Evolutionary conservation across 2,113 vertebrate genomes (phyloP).

Genomic region (Spheniscus mendiculus): DNA sequence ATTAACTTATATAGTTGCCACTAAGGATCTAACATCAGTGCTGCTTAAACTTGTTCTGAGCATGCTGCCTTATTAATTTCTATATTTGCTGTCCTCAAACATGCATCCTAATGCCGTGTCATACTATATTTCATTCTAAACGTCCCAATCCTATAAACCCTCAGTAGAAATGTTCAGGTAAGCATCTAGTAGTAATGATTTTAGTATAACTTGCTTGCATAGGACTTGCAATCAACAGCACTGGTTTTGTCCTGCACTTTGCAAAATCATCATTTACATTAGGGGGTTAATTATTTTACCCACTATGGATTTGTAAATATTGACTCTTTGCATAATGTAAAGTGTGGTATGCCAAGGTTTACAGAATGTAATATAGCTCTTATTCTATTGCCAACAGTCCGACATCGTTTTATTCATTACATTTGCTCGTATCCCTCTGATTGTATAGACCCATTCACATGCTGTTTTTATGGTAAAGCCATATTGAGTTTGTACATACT

Average conservation of each 20-base stretch:
- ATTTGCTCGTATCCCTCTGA: slow-evolving; percentile 79
- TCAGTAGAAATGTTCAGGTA: slow-evolving; percentile 65
- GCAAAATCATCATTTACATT: slow-evolving; percentile 72
- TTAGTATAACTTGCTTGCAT: slow-evolving; percentile 70
- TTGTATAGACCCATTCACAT: slow-evolving; percentile 81
- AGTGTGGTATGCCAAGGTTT: slow-evolving; percentile 93
- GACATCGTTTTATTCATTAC: slow-evolving; percentile 75
- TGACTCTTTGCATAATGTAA: slow-evolving; percentile 86
- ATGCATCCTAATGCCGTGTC: slow-evolving; percentile 46
- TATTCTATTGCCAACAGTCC: slow-evolving; percentile 84
- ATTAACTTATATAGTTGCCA: slow-evolving; percentile 69
- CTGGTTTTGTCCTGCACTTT: slow-evolving; percentile 81
- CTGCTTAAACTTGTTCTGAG: slow-evolving; percentile 77
- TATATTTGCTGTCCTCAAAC: slow-evolving; percentile 63
- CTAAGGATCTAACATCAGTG: slow-evolving; percentile 74
- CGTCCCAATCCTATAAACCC: slow-evolving; percentile 71
- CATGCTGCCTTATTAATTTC: slow-evolving; percentile 82
- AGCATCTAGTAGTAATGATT: slow-evolving; percentile 64
- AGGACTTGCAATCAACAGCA: slow-evolving; percentile 72
- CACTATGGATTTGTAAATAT: slow-evolving; percentile 86
- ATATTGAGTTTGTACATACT: slow-evolving; percentile 79
- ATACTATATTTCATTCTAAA: slow-evolving; percentile 46
- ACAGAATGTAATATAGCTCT: slow-evolving; percentile 89
- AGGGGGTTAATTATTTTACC: slow-evolving; percentile 64
- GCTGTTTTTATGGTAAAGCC: slow-evolving; percentile 80